Percentiles rank a stretch among this genome's conserved stretches.
These are phyloP conservation scores for Entelurus aequoreus DNA, from an alignment of 2,113 vertebrate species.

Conservation along the genomic window DNA sequence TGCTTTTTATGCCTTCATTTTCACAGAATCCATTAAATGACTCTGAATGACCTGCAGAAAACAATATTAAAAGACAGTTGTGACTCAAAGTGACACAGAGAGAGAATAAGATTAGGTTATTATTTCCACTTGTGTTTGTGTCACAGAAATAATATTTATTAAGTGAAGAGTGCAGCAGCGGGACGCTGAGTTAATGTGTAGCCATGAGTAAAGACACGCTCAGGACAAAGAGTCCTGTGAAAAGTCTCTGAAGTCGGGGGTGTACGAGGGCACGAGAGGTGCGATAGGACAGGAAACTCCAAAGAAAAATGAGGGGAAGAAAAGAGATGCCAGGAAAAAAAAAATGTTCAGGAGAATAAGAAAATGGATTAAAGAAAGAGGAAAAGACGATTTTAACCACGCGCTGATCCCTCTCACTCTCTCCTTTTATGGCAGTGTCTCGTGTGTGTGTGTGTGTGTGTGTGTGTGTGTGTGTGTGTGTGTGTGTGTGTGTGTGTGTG, in stretches of 20 bases:
- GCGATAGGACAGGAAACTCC: slow-evolving; percentile 5
- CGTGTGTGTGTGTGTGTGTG: slow-evolving; percentile 27
- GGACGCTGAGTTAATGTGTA: slow-evolving; percentile 53
- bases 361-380: slow-evolving; percentile 36
- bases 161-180: slow-evolving; percentile 23
- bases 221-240: slow-evolving; percentile 23
- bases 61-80: no score
- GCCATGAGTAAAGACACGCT: slow-evolving; percentile 26
- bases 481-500: slow-evolving; percentile 25
- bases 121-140: no score
- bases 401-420: slow-evolving; percentile 51
- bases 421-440: slow-evolving; percentile 66
- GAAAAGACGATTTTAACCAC: slow-evolving; percentile 45
- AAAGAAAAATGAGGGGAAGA: slow-evolving; percentile 32
- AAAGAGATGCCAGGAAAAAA: slow-evolving; percentile 23
- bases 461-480: slow-evolving; percentile 28
- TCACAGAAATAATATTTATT: slow-evolving; percentile 32
- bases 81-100: no score
- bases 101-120: no score
- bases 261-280: not conserved
- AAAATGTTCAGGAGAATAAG: slow-evolving; percentile 32
- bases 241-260: slow-evolving; percentile 1
- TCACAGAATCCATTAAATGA: no score
- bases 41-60: no score
- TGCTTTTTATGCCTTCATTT: no score